Conservation (phyloP, 2,888 invertebrate species). For the Drosophila borealis region DNA sequence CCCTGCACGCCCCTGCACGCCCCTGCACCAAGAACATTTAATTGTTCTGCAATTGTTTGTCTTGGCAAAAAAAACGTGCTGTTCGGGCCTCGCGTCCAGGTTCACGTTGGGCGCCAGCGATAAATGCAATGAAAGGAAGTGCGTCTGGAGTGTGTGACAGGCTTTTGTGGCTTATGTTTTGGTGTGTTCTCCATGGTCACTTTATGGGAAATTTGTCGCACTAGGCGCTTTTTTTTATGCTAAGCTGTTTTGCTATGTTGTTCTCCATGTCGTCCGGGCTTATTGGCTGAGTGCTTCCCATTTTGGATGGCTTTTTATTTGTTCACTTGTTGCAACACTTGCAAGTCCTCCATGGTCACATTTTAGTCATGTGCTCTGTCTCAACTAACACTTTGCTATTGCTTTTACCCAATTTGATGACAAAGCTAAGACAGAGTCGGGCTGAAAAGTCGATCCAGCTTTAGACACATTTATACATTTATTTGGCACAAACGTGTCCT, state of each 20-base stretch:
- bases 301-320: no score
- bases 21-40: neutral
- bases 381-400: no score
- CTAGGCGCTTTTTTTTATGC: neutral
- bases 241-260: neutral
- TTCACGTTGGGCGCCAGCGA: neutral
- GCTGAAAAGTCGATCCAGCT: no score
- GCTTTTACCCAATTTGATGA: no score
- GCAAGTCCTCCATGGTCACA: no score
- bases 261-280: neutral
- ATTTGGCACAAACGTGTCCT: no score
- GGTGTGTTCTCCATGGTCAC: neutral
- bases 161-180: neutral
- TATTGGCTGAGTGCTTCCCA: no score
- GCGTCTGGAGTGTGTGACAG: neutral
- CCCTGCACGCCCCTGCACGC: no score
- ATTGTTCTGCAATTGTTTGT: conserved; percentile 1
- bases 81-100: neutral
- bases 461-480: no score
- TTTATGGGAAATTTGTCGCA: neutral
- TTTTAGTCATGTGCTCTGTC: no score
- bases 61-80: neutral
- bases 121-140: neutral
- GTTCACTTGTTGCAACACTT: no score
- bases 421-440: no score